Percentiles rank a stretch among this genome's conserved stretches.
Evolutionary conservation across 2,888 invertebrate species (phyloP).

Genomic region (Kryphioiulus occultus): DNA sequence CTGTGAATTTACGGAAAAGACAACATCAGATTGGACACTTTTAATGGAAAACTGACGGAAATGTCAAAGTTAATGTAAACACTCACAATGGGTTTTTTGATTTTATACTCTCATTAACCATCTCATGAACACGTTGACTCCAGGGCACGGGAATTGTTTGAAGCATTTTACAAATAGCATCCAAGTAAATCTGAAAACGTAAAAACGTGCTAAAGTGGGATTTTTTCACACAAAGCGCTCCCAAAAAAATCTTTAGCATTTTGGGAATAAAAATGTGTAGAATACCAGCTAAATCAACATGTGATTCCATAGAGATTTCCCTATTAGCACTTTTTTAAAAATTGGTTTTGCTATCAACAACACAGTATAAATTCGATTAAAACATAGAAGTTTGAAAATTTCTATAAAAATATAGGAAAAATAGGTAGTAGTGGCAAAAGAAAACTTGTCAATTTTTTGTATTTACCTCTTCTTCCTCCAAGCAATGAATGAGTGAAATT

Average conservation of each 20-base stretch:
- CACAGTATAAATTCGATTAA: no score
- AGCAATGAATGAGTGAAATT: background rate
- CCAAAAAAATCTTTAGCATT: no score
- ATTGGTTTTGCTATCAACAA: no score
- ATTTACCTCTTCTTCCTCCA: slow-evolving; percentile 43
- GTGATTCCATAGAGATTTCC: no score
- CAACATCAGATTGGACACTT: background rate
- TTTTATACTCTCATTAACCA: slow-evolving; percentile 20
- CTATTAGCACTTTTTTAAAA: no score
- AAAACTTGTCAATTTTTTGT: background rate
- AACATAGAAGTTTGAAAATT: background rate
- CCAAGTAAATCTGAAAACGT: background rate
- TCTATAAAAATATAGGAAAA: no score
- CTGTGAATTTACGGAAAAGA: background rate
- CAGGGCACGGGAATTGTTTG: slow-evolving; percentile 21
- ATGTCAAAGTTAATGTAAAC: background rate
- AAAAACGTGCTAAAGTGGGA: background rate
- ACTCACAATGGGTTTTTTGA: slow-evolving; percentile 24
- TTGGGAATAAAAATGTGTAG: no score
- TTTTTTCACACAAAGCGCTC: background rate
- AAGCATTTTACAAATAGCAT: slow-evolving; percentile 36
- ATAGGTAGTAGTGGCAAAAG: no score
- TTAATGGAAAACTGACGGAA: background rate
- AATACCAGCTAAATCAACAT: no score
- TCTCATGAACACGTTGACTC: background rate